Evolutionary conservation across 1,140 invertebrate genomes (phyloP).

Genomic region (Tribolium castaneum): DNA sequence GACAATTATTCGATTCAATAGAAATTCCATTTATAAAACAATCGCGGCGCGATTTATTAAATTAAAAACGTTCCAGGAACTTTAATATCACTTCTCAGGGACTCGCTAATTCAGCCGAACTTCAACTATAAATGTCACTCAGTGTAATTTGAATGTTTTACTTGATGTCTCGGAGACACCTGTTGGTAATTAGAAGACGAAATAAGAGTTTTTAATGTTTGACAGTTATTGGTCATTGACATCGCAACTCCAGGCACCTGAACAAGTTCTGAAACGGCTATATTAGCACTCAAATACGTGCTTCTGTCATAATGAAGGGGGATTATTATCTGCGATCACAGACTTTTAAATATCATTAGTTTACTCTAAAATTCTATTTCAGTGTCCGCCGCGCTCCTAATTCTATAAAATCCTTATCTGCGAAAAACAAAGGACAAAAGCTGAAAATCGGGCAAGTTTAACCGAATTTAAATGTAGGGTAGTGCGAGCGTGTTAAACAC

Average conservation of each 20-base stretch:
- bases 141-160: neutral
- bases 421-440: neutral
- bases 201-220: too few species aligned
- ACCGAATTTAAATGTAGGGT: constrained; percentile 17
- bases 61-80: neutral
- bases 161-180: neutral
- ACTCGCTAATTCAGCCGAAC: neutral
- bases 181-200: neutral
- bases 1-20: neutral
- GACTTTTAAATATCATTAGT: too few species aligned
- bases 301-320: too few species aligned
- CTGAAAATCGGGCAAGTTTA: neutral
- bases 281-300: too few species aligned
- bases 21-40: too few species aligned
- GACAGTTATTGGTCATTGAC: too few species aligned
- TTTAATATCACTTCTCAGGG: neutral
- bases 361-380: neutral
- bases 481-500: constrained; percentile 10
- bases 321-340: too few species aligned
- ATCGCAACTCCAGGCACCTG: too few species aligned
- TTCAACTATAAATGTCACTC: neutral
- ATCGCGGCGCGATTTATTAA: neutral
- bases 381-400: neutral
- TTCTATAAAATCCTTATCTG: neutral
- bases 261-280: neutral